Evolutionary conservation across 2,113 vertebrate genomes (phyloP).

Genomic region (Aphyosemion australe): DNA sequence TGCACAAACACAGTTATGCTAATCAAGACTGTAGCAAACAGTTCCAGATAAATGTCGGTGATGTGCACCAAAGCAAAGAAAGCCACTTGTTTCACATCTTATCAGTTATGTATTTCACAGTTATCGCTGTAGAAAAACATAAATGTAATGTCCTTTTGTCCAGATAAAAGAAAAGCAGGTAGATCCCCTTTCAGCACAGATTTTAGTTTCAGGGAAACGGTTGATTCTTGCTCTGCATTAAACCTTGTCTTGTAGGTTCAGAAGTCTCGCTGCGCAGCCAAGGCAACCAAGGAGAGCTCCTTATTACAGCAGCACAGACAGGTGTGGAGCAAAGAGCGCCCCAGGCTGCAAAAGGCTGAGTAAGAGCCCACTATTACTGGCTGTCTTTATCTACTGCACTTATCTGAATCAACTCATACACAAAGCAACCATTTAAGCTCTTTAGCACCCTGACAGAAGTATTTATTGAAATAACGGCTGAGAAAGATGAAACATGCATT

Average conservation of each 20-base stretch:
- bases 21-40: conserved; percentile 21
- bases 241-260: conserved; percentile 80
- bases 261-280: conserved; percentile 81
- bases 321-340: conserved; percentile 88
- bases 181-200: background rate
- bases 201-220: conserved; percentile 8
- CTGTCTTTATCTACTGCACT: conserved; percentile 67
- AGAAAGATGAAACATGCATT: conserved; percentile 11
- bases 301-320: conserved; percentile 87
- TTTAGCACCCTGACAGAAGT: conserved; percentile 40
- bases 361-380: conserved; percentile 76
- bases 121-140: no score
- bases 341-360: conserved; percentile 81
- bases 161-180: background rate
- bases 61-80: background rate
- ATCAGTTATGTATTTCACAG: no score
- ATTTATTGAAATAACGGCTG: conserved; percentile 7
- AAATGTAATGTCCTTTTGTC: no score
- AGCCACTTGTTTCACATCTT: no score
- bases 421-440: conserved; percentile 50
- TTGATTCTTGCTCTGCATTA: conserved; percentile 43
- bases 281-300: conserved; percentile 83
- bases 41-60: conserved; percentile 1
- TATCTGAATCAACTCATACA: conserved; percentile 60
- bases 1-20: conserved; percentile 19